Conservation (phyloP, 2,888 invertebrate genomes). For the Ryuthela nishihirai region DNA sequence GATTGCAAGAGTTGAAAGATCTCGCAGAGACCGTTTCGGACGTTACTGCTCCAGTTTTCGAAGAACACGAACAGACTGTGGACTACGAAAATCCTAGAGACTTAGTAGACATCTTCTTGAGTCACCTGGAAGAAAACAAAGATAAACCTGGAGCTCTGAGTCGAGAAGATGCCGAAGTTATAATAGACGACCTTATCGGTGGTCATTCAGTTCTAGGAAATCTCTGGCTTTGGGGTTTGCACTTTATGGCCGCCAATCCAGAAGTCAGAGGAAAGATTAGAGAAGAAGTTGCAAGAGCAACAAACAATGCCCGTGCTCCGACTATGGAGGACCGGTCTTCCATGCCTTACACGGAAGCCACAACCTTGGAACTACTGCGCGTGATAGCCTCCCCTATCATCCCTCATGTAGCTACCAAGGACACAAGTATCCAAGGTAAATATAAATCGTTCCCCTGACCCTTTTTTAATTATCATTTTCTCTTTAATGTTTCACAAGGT, state of each 20-base stretch:
- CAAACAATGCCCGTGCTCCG: conserved; percentile 47
- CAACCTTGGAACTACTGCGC: conserved; percentile 72
- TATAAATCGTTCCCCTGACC: too few species aligned
- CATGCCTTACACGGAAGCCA: conserved; percentile 77
- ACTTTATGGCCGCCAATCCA: conserved; percentile 62
- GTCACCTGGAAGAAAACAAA: conserved; percentile 25
- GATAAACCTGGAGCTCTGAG: conserved; percentile 15
- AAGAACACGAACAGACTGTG: conserved; percentile 15
- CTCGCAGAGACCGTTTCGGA: conserved; percentile 19
- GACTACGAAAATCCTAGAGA: conserved; percentile 27
- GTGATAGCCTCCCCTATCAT: conserved; percentile 83
- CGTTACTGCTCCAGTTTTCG: conserved; percentile 23
- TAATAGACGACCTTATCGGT: conserved; percentile 67
- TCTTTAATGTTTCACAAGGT: too few species aligned
- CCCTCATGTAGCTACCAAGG: conserved; percentile 78
- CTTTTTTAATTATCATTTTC: too few species aligned
- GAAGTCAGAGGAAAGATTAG: conserved; percentile 62
- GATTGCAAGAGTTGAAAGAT: conserved; percentile 54
- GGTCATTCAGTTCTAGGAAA: conserved; percentile 86
- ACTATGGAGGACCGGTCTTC: conserved; percentile 60
- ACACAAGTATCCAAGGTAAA: conserved; percentile 65
- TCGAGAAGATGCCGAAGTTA: conserved; percentile 36
- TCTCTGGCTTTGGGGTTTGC: conserved; percentile 64
- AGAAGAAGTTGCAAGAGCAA: conserved; percentile 57
- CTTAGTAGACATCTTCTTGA: conserved; percentile 35